Conservation (phyloP, 2,888 invertebrate genomes). For the Leptopterna dolabrata region DNA sequence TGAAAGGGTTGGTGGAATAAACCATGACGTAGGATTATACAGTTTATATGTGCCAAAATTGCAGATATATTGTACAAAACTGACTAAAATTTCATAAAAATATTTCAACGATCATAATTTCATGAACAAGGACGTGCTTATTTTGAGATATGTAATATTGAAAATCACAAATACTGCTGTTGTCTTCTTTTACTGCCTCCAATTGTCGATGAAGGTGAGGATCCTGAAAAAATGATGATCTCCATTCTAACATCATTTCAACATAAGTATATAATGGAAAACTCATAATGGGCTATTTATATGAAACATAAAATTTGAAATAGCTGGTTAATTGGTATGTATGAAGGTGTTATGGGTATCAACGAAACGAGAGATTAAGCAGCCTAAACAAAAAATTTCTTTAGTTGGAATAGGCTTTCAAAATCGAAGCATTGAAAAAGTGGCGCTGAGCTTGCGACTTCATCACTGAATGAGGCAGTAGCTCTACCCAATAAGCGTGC, state of each 20-base stretch:
- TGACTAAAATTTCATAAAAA: constrained; percentile 24
- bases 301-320: neutral
- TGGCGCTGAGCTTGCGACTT: too few species aligned
- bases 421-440: too few species aligned
- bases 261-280: too few species aligned
- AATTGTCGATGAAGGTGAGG: constrained; percentile 13
- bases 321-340: neutral
- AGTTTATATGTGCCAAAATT: neutral
- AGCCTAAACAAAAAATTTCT: too few species aligned
- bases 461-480: too few species aligned
- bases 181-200: constrained; percentile 56
- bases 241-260: neutral
- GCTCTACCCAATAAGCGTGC: too few species aligned
- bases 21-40: too few species aligned
- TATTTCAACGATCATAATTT: neutral
- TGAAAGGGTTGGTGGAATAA: too few species aligned
- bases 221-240: constrained; percentile 38
- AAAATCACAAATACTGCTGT: constrained; percentile 61
- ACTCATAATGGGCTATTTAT: neutral
- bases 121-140: neutral
- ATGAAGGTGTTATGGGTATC: too few species aligned
- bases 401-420: too few species aligned
- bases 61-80: neutral
- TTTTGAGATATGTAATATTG: neutral
- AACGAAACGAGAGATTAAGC: too few species aligned